Percentiles rank a stretch among this genome's conserved stretches.
phyloP scores from a whole-genome alignment of 2,888 invertebrate genomes.

The Ptychoptera albimana region DNA sequence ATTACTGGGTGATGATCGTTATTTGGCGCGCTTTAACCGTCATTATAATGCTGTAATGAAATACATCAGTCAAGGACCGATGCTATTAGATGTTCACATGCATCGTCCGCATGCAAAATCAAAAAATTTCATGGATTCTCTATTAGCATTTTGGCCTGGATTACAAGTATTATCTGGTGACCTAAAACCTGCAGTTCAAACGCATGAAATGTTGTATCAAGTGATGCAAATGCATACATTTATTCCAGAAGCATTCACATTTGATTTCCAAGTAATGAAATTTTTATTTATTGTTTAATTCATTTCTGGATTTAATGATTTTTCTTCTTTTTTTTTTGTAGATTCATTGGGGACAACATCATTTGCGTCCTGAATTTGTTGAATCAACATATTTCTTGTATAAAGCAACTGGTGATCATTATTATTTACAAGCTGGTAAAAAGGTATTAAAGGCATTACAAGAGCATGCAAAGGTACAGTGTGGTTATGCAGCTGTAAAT shows the following conservation, averaged over 20 bases:
- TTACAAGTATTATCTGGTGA: constrained; percentile 82
- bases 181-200: constrained; percentile 93
- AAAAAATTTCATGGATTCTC: constrained; percentile 92
- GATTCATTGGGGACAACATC: constrained; percentile 98
- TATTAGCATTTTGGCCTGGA: constrained; percentile 97
- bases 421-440: constrained; percentile 75
- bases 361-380: constrained; percentile 89
- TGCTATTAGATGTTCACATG: constrained; percentile 92
- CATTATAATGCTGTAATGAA: constrained; percentile 96
- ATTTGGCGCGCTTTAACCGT: constrained; percentile 83
- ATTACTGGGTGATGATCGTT: constrained; percentile 82
- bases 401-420: constrained; percentile 87
- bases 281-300: neutral
- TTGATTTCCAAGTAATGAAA: constrained; percentile 65
- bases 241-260: constrained; percentile 96
- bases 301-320: constrained; percentile 2
- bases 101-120: constrained; percentile 88
- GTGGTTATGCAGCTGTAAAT: constrained; percentile 95
- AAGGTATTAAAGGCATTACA: constrained; percentile 79
- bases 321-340: constrained; percentile 27
- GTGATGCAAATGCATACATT: constrained; percentile 96
- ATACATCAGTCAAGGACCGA: constrained; percentile 89
- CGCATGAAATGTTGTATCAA: constrained; percentile 97
- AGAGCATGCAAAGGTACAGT: constrained; percentile 79
- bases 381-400: constrained; percentile 97